Conservation (phyloP, 2,888 invertebrate genomes). For the Meteorus cinctellus region DNA sequence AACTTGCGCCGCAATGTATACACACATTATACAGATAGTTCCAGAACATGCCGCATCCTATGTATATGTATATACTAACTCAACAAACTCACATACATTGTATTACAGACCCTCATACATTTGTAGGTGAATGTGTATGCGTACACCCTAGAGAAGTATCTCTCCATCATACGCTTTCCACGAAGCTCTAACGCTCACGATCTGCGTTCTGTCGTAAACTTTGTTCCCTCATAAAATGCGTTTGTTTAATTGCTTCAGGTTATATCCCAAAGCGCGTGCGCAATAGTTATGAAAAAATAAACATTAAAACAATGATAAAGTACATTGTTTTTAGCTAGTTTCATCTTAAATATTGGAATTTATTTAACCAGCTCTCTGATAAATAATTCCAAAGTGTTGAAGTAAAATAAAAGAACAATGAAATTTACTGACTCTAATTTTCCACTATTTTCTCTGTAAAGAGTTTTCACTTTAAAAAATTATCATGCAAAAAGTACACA, state of each 20-base stretch:
- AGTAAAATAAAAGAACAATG: too few relatives aligned
- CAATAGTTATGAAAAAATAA: conserved; percentile 37
- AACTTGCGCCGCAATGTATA: not conserved
- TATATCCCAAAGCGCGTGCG: conserved; percentile 40
- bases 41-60: not conserved
- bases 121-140: too few relatives aligned
- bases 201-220: conserved; percentile 3
- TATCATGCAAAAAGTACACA: too few relatives aligned
- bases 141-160: not conserved
- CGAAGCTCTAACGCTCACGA: not conserved
- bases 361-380: not conserved
- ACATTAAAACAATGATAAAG: not conserved
- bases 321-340: not conserved
- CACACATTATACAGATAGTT: not conserved
- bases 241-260: conserved; percentile 25
- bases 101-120: too few relatives aligned
- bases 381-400: too few relatives aligned
- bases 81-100: not conserved
- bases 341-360: not conserved
- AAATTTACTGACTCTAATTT: too few relatives aligned
- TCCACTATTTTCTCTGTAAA: too few relatives aligned
- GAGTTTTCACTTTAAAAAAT: too few relatives aligned
- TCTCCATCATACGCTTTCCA: not conserved
- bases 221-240: not conserved
- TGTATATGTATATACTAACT: not conserved